Evolutionary conservation across 2,113 vertebrate species (phyloP).

Genomic region (Aptenodytes patagonicus): DNA sequence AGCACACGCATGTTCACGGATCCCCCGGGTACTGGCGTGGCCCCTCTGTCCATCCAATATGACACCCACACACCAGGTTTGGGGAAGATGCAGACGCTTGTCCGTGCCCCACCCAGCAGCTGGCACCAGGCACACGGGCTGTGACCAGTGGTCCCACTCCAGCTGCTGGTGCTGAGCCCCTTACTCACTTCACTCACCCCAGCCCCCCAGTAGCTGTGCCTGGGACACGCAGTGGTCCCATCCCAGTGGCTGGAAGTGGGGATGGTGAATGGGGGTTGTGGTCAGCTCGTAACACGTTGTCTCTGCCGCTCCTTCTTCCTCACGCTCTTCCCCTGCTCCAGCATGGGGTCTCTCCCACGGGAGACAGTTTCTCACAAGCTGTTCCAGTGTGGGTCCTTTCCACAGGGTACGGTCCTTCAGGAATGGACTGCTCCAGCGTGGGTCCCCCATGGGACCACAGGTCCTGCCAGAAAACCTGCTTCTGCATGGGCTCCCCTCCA

Average conservation of each 20-base stretch:
- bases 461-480: not conserved
- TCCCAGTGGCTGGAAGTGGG: not conserved
- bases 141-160: not conserved
- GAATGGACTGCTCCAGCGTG: not conserved
- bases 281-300: not conserved
- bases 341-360: not conserved
- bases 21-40: not conserved
- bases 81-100: not conserved
- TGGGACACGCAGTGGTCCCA: not conserved
- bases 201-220: not conserved
- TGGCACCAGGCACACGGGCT: not conserved
- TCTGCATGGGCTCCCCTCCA: not conserved
- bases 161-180: not conserved
- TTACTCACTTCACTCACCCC: not conserved
- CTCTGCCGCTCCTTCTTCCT: not conserved
- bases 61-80: not conserved
- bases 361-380: not conserved
- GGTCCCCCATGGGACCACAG: too few relatives aligned
- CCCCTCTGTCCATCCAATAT: not conserved
- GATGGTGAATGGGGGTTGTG: not conserved
- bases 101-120: not conserved
- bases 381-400: not conserved
- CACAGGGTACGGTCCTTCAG: not conserved
- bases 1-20: rapidly evolving
- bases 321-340: not conserved